Evolutionary conservation across 2,888 invertebrate genomes (phyloP), one percentile per base, ranked within the genome.

Genomic region (Altica lythri): DNA sequence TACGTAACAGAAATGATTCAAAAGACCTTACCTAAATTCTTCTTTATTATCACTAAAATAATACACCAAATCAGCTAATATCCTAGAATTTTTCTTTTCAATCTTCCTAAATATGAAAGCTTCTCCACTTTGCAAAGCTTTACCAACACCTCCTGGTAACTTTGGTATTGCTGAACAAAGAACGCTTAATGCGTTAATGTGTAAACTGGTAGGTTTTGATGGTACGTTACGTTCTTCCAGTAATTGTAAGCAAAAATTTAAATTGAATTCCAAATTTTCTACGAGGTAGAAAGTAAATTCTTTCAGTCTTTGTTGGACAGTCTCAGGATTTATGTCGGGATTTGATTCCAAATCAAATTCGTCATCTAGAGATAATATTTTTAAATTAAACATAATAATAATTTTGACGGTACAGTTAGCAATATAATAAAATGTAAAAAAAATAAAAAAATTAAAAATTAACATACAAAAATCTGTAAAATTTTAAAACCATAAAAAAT

Each of bases 41-140:
- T 57, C 35, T 42, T 53, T 55, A 22, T 62, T 55, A 30, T 62
- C 60, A 19, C 57, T 57, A 43, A 53, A 63, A 46, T 59, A 56
- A 29, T 59, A 61, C 1, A 63, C 53, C 8, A 63, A 25, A 27
- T 58, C 55, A 1, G 63, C 57, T 10, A 63, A 27, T 9, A 27
- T 53, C 42, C 42, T 50, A 0, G 63, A 55, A 44, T 61, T 59
- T 12, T 54, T 61, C 38, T 63, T 56, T 29, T 63, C 59, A 5
- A 63, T 56, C 40, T 61, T 57, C 18, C 57, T 43, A 13, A 55
- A 46, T 9, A 62, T 30, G 8, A 29, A 45, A 3, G 53, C 32
- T 30, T 62, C 62, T 1, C 55, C 55, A 19, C 46, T 52, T 32
- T 51, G 46, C 2, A 62, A 13, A 4, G 53, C 57, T 17, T 32